Evolutionary conservation across 2,113 vertebrate species (phyloP), one percentile per base, ranked within the genome.

Genomic region (Takifugu flavidus): DNA sequence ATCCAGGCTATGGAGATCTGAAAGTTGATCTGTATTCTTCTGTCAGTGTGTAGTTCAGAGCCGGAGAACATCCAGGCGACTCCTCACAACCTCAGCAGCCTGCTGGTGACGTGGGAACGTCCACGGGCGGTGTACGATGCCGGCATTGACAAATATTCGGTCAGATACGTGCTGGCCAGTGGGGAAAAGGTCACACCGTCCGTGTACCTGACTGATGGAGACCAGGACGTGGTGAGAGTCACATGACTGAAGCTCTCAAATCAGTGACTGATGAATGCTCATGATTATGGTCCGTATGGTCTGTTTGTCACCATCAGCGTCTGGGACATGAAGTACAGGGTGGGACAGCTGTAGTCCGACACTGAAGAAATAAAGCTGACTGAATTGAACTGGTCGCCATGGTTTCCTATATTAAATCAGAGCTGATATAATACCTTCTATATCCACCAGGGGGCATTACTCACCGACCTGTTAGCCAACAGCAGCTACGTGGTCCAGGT

Each of bases 11-110:
- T 20, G 20, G 20, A 20, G 20, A 20, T 20, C 20, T 20, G 20
- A 20, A 20, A 20, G 20, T 20, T 20, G 20, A 20, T 20, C 20
- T 20, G 20, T 20, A 20, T 20, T 20, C 13, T 77, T 20, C 39
- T n/a, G 3, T 62, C 83, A 99, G 97, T 96, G 83, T 99, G 97
- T 87, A 98, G 95, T 70, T 96, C 95, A 12, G 96, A 99, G 89
- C 97, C 97, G 25, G 95, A 98, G 88, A 94, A 94, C 73, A 86
- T 97, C 55, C 92, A 95, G 13, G 93, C 91, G 3, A 84, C 87
- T 52, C 91, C 94, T 34, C 88, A 96, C 80, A 98, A 99, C 82
- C 91, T 92, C 42, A 98, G 94, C 62, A 95, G 95, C 75, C 92
- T 99, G 59, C 91, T 99, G 15, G 91, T 99, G 72, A 96, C 91